Evolutionary conservation across 1,140 invertebrate species (phyloP).

Genomic region (Calycopis cecrops): DNA sequence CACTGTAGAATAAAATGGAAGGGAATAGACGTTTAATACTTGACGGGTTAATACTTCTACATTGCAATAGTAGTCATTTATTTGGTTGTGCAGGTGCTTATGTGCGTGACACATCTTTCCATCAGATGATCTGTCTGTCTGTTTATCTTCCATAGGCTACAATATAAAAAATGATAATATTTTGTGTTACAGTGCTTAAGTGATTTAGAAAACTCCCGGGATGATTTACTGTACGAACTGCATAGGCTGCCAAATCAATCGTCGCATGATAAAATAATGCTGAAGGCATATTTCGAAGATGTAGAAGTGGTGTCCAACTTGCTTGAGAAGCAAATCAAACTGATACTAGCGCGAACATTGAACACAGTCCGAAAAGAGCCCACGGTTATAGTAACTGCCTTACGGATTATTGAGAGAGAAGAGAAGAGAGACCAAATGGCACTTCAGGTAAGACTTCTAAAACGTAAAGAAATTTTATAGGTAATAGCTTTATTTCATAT

Average conservation of each 20-base stretch:
- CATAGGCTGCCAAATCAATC: conserved; percentile 95
- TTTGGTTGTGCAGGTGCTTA: too few species aligned
- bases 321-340: conserved; percentile 93
- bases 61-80: too few species aligned
- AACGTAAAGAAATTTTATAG: too few species aligned
- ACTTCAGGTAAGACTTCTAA: conserved; percentile 74
- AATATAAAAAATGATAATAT: too few species aligned
- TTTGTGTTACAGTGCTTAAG: conserved; percentile 82
- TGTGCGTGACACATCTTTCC: too few species aligned
- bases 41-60: too few species aligned
- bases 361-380: conserved; percentile 97
- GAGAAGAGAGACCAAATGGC: conserved; percentile 93
- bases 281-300: conserved; percentile 97
- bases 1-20: too few species aligned
- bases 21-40: background rate
- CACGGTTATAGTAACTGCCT: conserved; percentile 95
- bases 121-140: too few species aligned
- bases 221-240: conserved; percentile 95
- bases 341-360: conserved; percentile 92
- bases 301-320: conserved; percentile 92
- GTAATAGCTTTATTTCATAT: too few species aligned
- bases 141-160: too few species aligned
- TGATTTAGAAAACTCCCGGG: conserved; percentile 96
- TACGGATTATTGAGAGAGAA: conserved; percentile 97
- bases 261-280: conserved; percentile 90